phyloP scores from a whole-genome alignment of 1,140 invertebrate species.

The Heterodera schachtii region DNA sequence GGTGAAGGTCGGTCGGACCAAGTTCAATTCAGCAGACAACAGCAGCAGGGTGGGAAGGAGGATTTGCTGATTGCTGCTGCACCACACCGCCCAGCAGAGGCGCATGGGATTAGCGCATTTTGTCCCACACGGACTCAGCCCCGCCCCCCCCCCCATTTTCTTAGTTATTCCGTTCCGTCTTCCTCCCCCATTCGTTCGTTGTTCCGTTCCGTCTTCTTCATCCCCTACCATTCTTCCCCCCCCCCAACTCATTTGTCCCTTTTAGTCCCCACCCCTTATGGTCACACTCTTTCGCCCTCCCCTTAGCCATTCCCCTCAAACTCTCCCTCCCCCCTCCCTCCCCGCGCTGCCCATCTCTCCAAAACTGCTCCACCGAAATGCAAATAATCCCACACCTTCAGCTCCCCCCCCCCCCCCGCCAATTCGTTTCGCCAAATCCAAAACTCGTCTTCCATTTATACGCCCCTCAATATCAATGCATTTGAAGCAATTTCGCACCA shows the following conservation, averaged over 20 bases:
- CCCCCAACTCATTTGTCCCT: too few species aligned
- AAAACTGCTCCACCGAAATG: not conserved
- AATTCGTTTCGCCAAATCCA: not conserved
- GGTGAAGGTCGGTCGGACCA: not conserved
- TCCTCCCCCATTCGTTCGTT: not conserved
- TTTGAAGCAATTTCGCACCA: too few species aligned
- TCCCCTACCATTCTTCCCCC: not conserved
- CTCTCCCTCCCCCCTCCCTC: too few species aligned
- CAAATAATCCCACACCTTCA: not conserved
- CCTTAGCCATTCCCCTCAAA: too few species aligned
- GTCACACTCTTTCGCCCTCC: too few species aligned
- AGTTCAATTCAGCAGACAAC: not conserved
- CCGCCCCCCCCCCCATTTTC: too few species aligned
- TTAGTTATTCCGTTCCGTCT: not conserved
- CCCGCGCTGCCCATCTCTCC: too few species aligned
- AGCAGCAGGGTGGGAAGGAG: too few species aligned
- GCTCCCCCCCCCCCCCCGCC: too few species aligned
- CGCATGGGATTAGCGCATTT: not conserved
- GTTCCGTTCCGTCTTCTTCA: not conserved
- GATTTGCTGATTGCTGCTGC: not conserved
- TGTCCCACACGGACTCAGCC: not conserved
- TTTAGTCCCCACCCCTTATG: not conserved
- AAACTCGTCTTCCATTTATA: not conserved
- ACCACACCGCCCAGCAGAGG: not conserved
- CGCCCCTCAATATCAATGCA: too few species aligned